A percentile compares a stretch with the other conserved stretches of the same genome.
phyloP scores from a whole-genome alignment of 1,140 invertebrate genomes.

The Papilio machaon region DNA sequence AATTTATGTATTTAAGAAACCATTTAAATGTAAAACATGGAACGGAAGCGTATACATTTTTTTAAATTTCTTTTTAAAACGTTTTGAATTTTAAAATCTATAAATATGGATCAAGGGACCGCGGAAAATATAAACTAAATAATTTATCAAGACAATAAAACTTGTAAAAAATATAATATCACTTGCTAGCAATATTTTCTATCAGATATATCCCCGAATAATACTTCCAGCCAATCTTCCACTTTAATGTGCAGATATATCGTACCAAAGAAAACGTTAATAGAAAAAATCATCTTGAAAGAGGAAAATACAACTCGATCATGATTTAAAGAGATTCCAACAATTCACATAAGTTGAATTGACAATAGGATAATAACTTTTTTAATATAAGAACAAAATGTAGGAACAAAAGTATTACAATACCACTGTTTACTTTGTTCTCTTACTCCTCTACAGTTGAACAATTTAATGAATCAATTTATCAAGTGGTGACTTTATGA shows the following conservation, averaged over 20 bases:
- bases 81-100: too few relatives aligned
- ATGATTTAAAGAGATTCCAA: too few relatives aligned
- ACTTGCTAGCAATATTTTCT: not conserved
- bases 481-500: slow-evolving; percentile 26
- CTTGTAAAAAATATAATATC: not conserved
- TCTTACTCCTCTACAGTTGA: not conserved
- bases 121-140: not conserved
- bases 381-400: not conserved
- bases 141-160: not conserved
- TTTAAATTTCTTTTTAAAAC: too few relatives aligned
- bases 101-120: not conserved
- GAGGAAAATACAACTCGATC: not conserved
- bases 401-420: not conserved
- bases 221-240: not conserved
- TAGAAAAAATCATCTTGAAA: not conserved
- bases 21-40: too few relatives aligned
- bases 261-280: slow-evolving; percentile 8
- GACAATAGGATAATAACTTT: not conserved
- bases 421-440: not conserved
- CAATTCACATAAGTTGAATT: too few relatives aligned
- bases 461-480: slow-evolving; percentile 13
- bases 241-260: not conserved
- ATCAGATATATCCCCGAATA: not conserved
- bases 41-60: too few relatives aligned
- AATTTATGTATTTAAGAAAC: too few relatives aligned